Base-by-base conservation (phyloP, 2,888 invertebrate genomes). In the Aspidapion aeneum region DNA sequence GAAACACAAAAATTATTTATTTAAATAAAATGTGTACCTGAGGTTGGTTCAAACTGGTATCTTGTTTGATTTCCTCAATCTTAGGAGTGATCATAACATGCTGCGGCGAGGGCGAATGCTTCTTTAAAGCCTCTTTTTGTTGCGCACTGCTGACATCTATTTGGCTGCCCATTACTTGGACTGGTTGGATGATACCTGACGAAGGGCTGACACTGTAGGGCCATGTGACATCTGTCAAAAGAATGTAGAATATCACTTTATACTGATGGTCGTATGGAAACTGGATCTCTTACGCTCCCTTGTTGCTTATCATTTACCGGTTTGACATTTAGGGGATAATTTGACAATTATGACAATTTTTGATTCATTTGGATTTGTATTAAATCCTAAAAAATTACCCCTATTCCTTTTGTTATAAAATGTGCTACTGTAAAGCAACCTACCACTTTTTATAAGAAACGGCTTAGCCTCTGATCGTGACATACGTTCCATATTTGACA, bases 11-110 rank as follows among this genome's bases (percentile, higher is more conserved):
- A n/a, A n/a, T n/a, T n/a, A n/a, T n/a, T n/a, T n/a, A n/a, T n/a
- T n/a, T n/a, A n/a, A n/a, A n/a, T n/a, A n/a, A n/a, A n/a, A n/a
- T n/a, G n/a, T n/a, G n/a, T 35, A 35, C 35, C 35, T 35, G 66
- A 16, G 66, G 55, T 21, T 66, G 66, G 58, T 72, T 69, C 67
- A 72, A 70, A 59, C 60, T 68, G 20, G 65, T 77, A 64, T 85
- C 85, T 0, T 81, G 75, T 70, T 86, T 86, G 19, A 85, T 82
- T 67, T 86, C 86, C 70, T 86, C 86, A 77, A 86, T 82, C 74
- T 86, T 87, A 0, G 86, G 86, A 0, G 85, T 85, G 35, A 85
- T 79, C 52, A 85, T 75, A 69, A 75, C 86, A 1, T 84, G 86
- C 84, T 0, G 89, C 87, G 67, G 67, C 17, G 65, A 66, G 17